Evolutionary conservation across 2,113 vertebrate genomes (phyloP).

Genomic region (Scomber colias): DNA sequence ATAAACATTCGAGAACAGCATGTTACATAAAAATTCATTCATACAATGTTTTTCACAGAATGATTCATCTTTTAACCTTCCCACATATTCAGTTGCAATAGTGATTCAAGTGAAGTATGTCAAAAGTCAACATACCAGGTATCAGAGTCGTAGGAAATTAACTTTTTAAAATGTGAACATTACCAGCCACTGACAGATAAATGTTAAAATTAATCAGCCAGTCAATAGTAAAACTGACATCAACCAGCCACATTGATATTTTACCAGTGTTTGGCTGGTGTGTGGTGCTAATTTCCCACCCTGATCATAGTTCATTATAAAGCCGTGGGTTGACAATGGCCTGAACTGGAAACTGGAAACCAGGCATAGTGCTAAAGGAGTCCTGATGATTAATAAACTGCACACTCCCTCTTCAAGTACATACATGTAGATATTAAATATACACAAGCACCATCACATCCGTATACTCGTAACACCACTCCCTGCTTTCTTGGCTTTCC

Average conservation of each 20-base stretch:
- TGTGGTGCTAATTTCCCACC: no score
- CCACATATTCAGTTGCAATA: slow-evolving; percentile 39
- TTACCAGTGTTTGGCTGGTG: no score
- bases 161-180: no score
- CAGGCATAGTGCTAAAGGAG: not conserved
- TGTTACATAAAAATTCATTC: slow-evolving; percentile 66
- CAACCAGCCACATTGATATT: no score
- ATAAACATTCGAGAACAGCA: slow-evolving; percentile 28
- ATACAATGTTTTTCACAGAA: slow-evolving; percentile 34
- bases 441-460: slow-evolving; percentile 41
- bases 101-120: slow-evolving; percentile 5
- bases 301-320: no score
- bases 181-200: no score
- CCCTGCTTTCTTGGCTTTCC: slow-evolving; percentile 48
- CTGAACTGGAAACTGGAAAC: not conserved
- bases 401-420: slow-evolving; percentile 10
- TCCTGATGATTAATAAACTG: not conserved
- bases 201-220: no score
- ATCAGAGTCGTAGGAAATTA: no score
- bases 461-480: slow-evolving; percentile 43
- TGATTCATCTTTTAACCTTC: slow-evolving; percentile 55
- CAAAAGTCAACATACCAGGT: not conserved
- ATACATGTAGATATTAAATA: slow-evolving; percentile 26
- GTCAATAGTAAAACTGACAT: no score
- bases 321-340: no score